These are phyloP conservation scores for Panurus biarmicus DNA, from an alignment of 2,113 vertebrate species.

Conservation along the genomic window DNA sequence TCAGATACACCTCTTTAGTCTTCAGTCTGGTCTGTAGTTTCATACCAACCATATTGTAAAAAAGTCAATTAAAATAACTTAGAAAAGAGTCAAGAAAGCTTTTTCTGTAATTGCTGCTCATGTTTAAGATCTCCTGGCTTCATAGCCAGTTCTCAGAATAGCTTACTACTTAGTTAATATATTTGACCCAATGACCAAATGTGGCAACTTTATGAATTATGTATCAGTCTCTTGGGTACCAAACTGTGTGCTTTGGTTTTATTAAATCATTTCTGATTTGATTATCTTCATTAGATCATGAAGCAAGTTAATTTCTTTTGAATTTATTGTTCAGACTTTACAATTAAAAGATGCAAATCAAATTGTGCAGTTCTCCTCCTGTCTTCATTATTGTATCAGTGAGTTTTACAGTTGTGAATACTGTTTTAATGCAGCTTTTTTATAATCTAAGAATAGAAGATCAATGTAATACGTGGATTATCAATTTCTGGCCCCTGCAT, in stretches of 20 bases:
- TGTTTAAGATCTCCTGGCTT: neutral
- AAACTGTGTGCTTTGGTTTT: neutral
- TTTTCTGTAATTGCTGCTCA: neutral
- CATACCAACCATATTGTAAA: neutral
- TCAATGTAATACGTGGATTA: neutral
- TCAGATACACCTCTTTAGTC: neutral
- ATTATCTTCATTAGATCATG: neutral
- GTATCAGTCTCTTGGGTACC: neutral
- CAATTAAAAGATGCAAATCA: slow-evolving; percentile 23
- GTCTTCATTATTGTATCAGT: neutral
- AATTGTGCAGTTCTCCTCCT: neutral
- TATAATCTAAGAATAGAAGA: neutral
- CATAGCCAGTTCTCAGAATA: neutral
- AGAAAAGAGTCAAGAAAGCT: neutral
- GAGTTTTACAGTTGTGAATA: neutral
- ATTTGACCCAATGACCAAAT: slow-evolving; percentile 33
- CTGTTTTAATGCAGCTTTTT: neutral
- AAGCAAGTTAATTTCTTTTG: slow-evolving; percentile 11
- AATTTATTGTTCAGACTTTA: neutral
- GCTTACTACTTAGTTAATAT: slow-evolving; percentile 22
- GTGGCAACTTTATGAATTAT: slow-evolving; percentile 42
- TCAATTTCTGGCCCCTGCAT: neutral
- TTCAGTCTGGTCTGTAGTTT: neutral
- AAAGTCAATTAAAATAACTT: neutral
- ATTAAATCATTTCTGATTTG: slow-evolving; percentile 45